Evolutionary conservation across 1,140 invertebrate genomes (phyloP).

Genomic region (Pseudomyrmex pallidus): DNA sequence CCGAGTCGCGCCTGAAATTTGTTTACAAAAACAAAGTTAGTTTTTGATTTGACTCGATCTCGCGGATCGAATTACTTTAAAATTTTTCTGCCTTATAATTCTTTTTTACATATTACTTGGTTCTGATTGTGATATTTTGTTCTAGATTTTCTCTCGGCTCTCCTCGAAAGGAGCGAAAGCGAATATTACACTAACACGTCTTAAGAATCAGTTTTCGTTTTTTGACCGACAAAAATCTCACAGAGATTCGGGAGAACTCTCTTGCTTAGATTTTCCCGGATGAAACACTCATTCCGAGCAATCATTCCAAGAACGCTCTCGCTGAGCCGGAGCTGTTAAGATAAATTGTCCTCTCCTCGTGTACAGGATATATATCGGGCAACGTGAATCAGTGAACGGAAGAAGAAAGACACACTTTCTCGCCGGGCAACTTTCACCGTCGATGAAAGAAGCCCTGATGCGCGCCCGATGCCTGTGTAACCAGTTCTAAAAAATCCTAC

Average conservation of each 20-base stretch:
- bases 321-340: background rate
- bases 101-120: too few species aligned
- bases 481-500: slow-evolving; percentile 78
- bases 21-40: too few species aligned
- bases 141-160: background rate
- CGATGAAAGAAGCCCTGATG: slow-evolving; percentile 76
- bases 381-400: slow-evolving; percentile 83
- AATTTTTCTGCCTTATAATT: too few species aligned
- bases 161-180: background rate
- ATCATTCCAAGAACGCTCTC: background rate
- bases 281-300: background rate
- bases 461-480: slow-evolving; percentile 63
- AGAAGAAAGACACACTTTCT: slow-evolving; percentile 85
- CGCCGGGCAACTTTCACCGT: slow-evolving; percentile 85
- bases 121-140: too few species aligned
- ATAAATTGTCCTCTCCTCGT: slow-evolving; percentile 14
- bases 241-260: background rate
- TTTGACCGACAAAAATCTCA: background rate
- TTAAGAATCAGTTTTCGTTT: background rate
- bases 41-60: too few species aligned
- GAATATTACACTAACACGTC: background rate
- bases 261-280: background rate
- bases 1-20: too few species aligned
- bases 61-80: too few species aligned
- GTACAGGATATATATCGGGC: slow-evolving; percentile 45